phyloP scores from a whole-genome alignment of 2,888 invertebrate species.

The Meandrusa payeni region DNA sequence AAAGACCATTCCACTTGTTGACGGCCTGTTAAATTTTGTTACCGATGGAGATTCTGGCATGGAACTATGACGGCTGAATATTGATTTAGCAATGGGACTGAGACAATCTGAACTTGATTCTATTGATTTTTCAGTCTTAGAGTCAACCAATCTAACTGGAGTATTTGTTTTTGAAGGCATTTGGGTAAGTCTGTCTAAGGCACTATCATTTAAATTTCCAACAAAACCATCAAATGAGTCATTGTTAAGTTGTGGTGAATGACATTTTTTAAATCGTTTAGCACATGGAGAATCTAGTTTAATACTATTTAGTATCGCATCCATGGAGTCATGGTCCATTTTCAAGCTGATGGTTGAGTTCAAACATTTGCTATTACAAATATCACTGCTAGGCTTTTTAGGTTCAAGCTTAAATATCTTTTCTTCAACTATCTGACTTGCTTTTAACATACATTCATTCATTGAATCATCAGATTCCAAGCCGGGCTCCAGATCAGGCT shows the following conservation, averaged over 20 bases:
- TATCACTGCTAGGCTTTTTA: conserved; percentile 43
- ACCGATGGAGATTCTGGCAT: conserved; percentile 72
- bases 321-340: conserved; percentile 65
- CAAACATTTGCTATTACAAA: conserved; percentile 30
- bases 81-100: conserved; percentile 53
- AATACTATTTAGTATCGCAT: conserved; percentile 60
- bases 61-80: conserved; percentile 64
- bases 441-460: conserved; percentile 72
- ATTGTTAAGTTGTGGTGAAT: conserved; percentile 56
- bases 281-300: conserved; percentile 58
- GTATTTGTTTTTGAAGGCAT: conserved; percentile 43
- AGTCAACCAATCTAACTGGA: conserved; percentile 1
- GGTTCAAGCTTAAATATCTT: conserved; percentile 45
- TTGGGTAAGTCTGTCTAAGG: conserved; percentile 63
- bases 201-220: conserved; percentile 70
- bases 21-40: conserved; percentile 48
- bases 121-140: conserved; percentile 34
- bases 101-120: conserved; percentile 50
- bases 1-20: conserved; percentile 64
- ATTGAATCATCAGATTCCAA: conserved; percentile 76
- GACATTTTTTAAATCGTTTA: conserved; percentile 46
- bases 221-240: conserved; percentile 74
- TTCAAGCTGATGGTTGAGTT: conserved; percentile 40
- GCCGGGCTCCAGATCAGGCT: conserved; percentile 58
- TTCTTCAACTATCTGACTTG: conserved; percentile 72